phyloP scores from a whole-genome alignment of 2,888 invertebrate genomes.

The Nipponacmea schrenckii region DNA sequence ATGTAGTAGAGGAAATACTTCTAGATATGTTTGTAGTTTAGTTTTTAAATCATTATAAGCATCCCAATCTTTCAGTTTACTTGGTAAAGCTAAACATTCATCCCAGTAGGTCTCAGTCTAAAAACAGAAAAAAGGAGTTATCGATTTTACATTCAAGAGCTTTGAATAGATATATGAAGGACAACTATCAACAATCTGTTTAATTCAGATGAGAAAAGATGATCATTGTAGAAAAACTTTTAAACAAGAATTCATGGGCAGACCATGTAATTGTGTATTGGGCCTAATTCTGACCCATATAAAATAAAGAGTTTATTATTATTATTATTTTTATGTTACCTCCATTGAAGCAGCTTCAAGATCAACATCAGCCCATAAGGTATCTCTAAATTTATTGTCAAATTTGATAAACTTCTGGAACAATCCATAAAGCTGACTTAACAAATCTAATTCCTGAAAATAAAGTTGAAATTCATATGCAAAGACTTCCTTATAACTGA shows the following conservation, averaged over 20 bases:
- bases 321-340: no score
- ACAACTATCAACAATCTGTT: no score
- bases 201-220: not conserved
- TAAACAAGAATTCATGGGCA: no score
- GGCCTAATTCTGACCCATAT: no score
- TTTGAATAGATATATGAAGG: no score
- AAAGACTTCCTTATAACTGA: no score
- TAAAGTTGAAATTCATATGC: not conserved
- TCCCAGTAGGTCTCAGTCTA: constrained; percentile 68
- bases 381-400: constrained; percentile 63
- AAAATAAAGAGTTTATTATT: no score
- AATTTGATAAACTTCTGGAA: constrained; percentile 68
- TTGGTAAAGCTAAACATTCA: constrained; percentile 67
- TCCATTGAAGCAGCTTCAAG: constrained; percentile 62
- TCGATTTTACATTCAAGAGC: no score
- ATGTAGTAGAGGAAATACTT: constrained; percentile 66
- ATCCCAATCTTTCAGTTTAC: constrained; percentile 68
- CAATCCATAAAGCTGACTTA: constrained; percentile 66
- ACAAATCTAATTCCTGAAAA: constrained; percentile 62
- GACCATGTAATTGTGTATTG: no score
- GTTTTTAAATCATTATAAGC: constrained; percentile 66
- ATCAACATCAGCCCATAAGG: constrained; percentile 67
- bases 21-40: constrained; percentile 63
- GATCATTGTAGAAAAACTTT: not conserved
- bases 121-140: constrained; percentile 2